Conservation (phyloP, 2,113 vertebrate species). For the sheep (Ovis aries) region ARS-UI_Ramb_v3.0 NC_056055.1:49829001-49829500, state of each 20-base stretch:
- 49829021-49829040: neutral
- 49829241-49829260: slow-evolving; percentile 64
- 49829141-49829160: neutral
- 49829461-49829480: neutral
- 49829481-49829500: neutral
- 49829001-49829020: neutral
- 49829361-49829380: neutral
- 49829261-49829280: neutral
- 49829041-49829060: neutral
- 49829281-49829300: slow-evolving; percentile 14
- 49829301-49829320: neutral
- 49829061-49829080: neutral
- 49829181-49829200: neutral
- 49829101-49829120: neutral
- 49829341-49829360: neutral
- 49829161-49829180: neutral
- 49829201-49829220: neutral
- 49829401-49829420: neutral
- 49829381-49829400: neutral
- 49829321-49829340: neutral
- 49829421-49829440: neutral
- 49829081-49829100: neutral
- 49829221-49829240: neutral
- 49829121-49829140: neutral
- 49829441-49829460: neutral